Conservation (phyloP, 2,888 invertebrate genomes). For the Leucophenga maculata region DNA sequence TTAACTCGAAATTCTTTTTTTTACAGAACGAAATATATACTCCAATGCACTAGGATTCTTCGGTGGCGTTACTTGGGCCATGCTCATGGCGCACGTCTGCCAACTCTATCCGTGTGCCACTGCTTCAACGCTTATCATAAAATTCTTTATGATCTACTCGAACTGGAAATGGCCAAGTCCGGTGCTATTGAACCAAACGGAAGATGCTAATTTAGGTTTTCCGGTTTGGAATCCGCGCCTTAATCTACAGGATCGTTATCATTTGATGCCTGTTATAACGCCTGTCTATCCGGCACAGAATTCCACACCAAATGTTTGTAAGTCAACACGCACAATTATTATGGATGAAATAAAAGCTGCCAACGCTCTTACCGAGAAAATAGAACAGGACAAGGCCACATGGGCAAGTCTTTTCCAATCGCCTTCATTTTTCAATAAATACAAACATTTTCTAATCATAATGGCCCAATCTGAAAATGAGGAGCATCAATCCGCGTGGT, state of each 20-base stretch:
- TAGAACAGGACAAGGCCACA: conserved; percentile 82
- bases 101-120: conserved; percentile 96
- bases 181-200: conserved; percentile 82
- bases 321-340: conserved; percentile 90
- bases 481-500: conserved; percentile 81
- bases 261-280: conserved; percentile 97
- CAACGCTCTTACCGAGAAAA: conserved; percentile 80
- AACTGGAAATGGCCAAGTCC: conserved; percentile 99
- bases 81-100: conserved; percentile 95
- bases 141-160: conserved; percentile 97
- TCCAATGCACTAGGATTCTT: conserved; percentile 96
- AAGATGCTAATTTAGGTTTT: conserved; percentile 69
- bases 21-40: conserved; percentile 90
- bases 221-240: conserved; percentile 86
- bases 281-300: conserved; percentile 98
- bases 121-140: conserved; percentile 79
- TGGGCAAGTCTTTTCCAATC: conserved; percentile 94
- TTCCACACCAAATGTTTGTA: conserved; percentile 95
- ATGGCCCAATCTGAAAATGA: not conserved
- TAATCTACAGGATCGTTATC: conserved; percentile 91
- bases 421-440: conserved; percentile 85
- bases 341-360: conserved; percentile 88
- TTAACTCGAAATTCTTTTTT: conserved; percentile 6
- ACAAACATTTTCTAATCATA: conserved; percentile 73
- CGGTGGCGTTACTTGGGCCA: conserved; percentile 98